phyloP scores from a whole-genome alignment of 2,797 vertebrate species.

The Microtus agrestis region DNA sequence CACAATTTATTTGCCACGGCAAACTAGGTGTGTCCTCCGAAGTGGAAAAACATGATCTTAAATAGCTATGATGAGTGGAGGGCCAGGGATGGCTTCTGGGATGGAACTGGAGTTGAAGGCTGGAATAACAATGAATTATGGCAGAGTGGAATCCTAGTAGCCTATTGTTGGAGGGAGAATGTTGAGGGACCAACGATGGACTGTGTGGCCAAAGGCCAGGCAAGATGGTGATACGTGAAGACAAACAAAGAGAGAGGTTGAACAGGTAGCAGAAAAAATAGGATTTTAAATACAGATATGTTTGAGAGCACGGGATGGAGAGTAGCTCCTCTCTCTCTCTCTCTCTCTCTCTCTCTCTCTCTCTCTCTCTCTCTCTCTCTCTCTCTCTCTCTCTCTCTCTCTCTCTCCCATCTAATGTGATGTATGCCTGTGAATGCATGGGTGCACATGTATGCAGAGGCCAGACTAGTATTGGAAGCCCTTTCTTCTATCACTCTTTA shows the following conservation, averaged over 20 bases:
- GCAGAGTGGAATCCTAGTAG: neutral
- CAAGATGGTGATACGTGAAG: neutral
- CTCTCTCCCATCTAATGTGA: too few relatives aligned
- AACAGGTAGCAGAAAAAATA: neutral
- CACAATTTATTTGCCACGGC: neutral
- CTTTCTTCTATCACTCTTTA: neutral
- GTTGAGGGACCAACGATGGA: neutral
- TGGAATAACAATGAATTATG: neutral
- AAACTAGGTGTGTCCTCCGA: neutral
- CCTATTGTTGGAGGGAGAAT: neutral
- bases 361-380: too few relatives aligned
- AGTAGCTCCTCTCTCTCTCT: neutral
- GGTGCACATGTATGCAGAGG: neutral
- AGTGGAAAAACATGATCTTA: neutral
- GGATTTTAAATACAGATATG: neutral
- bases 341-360: too few relatives aligned
- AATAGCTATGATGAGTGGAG: neutral
- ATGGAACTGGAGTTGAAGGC: neutral
- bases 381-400: too few relatives aligned
- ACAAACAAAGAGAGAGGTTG: neutral
- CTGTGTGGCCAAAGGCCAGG: neutral
- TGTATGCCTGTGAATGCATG: neutral
- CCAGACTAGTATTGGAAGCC: neutral
- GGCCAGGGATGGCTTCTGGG: neutral
- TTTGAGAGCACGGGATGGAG: neutral